phyloP scores from a whole-genome alignment of 1,140 invertebrate genomes.

The Saxidomus purpurata region DNA sequence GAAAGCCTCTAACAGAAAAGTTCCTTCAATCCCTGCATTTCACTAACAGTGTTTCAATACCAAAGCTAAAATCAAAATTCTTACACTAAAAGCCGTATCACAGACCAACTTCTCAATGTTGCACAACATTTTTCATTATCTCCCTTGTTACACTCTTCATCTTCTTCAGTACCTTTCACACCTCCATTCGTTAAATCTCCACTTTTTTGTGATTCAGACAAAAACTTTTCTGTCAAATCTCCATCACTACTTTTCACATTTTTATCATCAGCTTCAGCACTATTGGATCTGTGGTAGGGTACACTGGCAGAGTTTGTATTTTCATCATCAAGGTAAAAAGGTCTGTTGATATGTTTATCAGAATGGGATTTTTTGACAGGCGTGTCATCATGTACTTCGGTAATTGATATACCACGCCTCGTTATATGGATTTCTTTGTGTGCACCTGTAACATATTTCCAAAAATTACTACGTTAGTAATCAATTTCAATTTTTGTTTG shows the following conservation, averaged over 20 bases:
- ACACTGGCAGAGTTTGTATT: neutral
- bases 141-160: neutral
- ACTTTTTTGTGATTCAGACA: neutral
- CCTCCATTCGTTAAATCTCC: neutral
- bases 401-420: constrained; percentile 14
- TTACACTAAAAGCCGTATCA: constrained; percentile 16
- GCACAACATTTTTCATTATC: constrained; percentile 17
- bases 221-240: constrained; percentile 12
- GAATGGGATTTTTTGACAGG: neutral
- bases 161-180: neutral
- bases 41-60: too few species aligned
- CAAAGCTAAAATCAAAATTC: too few species aligned
- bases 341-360: neutral
- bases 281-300: neutral
- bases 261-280: neutral
- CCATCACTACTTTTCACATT: neutral
- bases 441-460: neutral
- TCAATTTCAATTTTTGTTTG: too few species aligned
- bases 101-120: constrained; percentile 23
- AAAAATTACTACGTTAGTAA: neutral
- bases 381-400: neutral
- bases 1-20: too few species aligned
- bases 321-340: constrained; percentile 26
- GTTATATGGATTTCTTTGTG: constrained; percentile 51
- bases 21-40: too few species aligned